phyloP scores from a whole-genome alignment of 2,797 vertebrate species.

The Gadopsis bispinosus region DNA sequence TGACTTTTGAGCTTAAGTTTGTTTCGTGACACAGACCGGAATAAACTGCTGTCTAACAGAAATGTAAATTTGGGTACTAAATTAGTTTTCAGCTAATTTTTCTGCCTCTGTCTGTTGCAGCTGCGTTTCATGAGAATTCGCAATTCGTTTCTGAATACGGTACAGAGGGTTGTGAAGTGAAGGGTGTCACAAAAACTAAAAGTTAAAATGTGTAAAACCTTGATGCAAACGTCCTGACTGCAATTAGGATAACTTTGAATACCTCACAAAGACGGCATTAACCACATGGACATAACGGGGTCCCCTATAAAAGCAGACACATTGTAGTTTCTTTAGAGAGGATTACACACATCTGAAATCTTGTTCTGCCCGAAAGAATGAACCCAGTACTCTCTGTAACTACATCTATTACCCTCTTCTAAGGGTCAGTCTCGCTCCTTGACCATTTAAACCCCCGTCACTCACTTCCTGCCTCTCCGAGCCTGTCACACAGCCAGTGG shows the following conservation, averaged over 20 bases:
- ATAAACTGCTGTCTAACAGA: neutral
- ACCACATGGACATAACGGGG: neutral
- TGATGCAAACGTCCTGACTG: no score
- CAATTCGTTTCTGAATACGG: neutral
- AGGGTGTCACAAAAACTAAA: neutral
- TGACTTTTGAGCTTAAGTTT: neutral
- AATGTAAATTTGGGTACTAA: neutral
- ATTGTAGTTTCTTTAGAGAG: neutral
- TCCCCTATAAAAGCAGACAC: neutral
- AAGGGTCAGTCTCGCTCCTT: constrained; percentile 38
- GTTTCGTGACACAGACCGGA: neutral
- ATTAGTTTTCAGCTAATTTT: neutral
- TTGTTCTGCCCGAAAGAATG: neutral
- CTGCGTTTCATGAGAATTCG: neutral
- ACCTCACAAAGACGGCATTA: neutral
- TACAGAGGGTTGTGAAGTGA: neutral
- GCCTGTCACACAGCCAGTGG: constrained; percentile 26
- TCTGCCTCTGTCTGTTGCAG: neutral
- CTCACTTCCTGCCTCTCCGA: constrained; percentile 7
- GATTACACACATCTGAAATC: neutral
- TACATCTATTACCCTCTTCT: neutral
- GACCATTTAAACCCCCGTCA: constrained; percentile 45
- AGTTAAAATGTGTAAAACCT: neutral
- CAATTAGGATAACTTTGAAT: neutral
- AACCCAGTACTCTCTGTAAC: neutral